Base-by-base conservation (phyloP, 64 coral and sea anemone species). In the Montipora cactus region DNA sequence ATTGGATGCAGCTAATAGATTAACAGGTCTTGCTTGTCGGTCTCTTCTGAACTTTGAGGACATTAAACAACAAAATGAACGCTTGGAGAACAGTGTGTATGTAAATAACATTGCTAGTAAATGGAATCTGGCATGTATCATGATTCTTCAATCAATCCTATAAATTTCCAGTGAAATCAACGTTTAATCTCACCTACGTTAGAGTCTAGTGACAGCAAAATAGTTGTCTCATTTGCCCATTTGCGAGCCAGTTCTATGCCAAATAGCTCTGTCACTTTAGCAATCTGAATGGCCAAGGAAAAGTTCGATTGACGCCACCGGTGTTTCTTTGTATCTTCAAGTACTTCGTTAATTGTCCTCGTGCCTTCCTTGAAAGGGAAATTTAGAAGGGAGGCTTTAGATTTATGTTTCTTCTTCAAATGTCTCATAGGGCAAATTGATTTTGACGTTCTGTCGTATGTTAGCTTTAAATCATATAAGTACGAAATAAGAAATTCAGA, bases 231-330 rank as follows among this genome's bases (percentile, higher is more conserved):
- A 77, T 89, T 77, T 3, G 71, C 64, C 87, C 71, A 78, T 77
- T 59, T 77, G 0, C 23, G 3, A 46, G 87, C 74, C 71, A 89
- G 12, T 59, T 59, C 87, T 78, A 47, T 89, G 1, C 87, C 87
- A 77, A 89, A 89, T 20, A 23, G 18, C 57, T 89, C 87, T 49
- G 87, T 89, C 53, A 77, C 49, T 49, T 61, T 47, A 21, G 87
- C 71, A n/a, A 89, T 89, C 51, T 78, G 23, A n/a, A 89, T 89
- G 7, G 87, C 87, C 28, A 59, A 18, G 5, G 73, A 44, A 8
- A 14, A 44, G 13, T 89, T 89, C 8, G 48, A 75, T 47, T n/a
- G 16, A 45, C 59, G 50, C 87, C 87, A 89, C 11, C 0, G 47
- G 2, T 44, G 8, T 61, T 45, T 67, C 22, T 77, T 59, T 77